Evolutionary conservation across 2,113 vertebrate species (phyloP), one percentile per base, ranked within the genome.

Genomic region (Bubo bubo): DNA sequence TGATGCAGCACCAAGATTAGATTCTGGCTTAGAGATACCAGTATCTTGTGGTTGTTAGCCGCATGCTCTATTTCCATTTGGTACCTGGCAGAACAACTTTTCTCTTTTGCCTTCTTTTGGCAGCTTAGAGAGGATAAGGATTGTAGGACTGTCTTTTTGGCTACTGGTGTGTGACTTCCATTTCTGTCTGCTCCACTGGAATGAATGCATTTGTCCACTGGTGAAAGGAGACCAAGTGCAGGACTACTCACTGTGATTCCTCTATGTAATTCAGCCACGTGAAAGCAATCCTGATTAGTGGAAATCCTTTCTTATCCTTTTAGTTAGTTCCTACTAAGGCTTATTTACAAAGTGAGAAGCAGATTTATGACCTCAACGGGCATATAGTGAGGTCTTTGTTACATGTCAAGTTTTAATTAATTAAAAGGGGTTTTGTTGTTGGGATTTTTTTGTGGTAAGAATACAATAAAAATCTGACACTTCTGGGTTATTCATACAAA

Each of bases 351-450:
- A 76, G 81, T 53, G 56, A 81, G 68, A 94, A 79, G 50, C 35
- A 77, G 82, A 89, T 95, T 93, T 88, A 74, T 79, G 50, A 86
- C 83, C n/a, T 39, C 10, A 28, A 15, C 12, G 1, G 18, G 72
- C 82, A 88, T 79, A 77, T 27, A 94, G 84, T 22, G 9, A 35
- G 34, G 52, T 73, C 67, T 91, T 89, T 30, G 58, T 95, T 95
- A 94, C 64, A 80, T 95, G 93, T 77, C n/a, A 56, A 79, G 79
- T 82, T 96, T 97, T 95, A 28, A 74, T 96, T 93, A 90, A 93
- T 88, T 94, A 95, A 97, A 96, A 93, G 26, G 28, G 9, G 1
- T 10, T 39, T 77, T 67, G 4, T 81, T 55, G 34, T 37, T 95
- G 18, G 8, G 14, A 6, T 94, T 95, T 96, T 92, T 86, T 96